These are phyloP conservation scores for Sesia bembeciformis DNA, from an alignment of 2,888 invertebrate species.

Conservation along the genomic window DNA sequence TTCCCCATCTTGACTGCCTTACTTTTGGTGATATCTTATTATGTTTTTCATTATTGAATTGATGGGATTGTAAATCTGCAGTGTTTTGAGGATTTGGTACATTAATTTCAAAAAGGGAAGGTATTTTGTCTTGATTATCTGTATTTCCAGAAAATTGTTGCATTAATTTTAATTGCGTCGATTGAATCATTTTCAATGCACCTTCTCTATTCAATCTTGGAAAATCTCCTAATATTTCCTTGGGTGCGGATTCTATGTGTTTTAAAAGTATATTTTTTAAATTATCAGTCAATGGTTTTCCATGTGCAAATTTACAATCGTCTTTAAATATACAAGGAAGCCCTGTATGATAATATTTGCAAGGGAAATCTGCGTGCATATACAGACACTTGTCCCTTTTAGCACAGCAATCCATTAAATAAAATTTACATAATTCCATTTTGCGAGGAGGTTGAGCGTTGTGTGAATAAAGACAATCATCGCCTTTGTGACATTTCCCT, in stretches of 20 bases:
- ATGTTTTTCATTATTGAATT: conserved; percentile 46
- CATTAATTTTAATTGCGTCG: conserved; percentile 56
- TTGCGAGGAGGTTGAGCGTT: conserved; percentile 87
- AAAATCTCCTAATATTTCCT: conserved; percentile 93
- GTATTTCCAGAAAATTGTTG: conserved; percentile 51
- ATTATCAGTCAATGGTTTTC: conserved; percentile 87
- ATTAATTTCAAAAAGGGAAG: conserved; percentile 64
- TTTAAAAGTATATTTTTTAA: conserved; percentile 77
- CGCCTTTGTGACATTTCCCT: conserved; percentile 90
- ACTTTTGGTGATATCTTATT: conserved; percentile 61
- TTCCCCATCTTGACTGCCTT: conserved; percentile 68
- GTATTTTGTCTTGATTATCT: conserved; percentile 51
- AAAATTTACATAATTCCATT: conserved; percentile 97
- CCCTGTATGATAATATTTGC: conserved; percentile 97
- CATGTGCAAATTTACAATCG: conserved; percentile 96
- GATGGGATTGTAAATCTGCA: conserved; percentile 35
- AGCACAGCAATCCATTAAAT: conserved; percentile 94
- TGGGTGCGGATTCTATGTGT: conserved; percentile 92
- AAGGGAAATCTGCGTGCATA: conserved; percentile 97
- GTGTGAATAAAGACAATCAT: conserved; percentile 91
- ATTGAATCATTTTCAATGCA: conserved; percentile 75
- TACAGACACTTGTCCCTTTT: conserved; percentile 96
- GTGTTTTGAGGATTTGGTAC: conserved; percentile 51
- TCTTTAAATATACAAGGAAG: conserved; percentile 86
- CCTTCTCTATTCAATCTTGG: conserved; percentile 87